Evolutionary conservation across 2,888 invertebrate species (phyloP).

Genomic region (Rhagonycha lutea): DNA sequence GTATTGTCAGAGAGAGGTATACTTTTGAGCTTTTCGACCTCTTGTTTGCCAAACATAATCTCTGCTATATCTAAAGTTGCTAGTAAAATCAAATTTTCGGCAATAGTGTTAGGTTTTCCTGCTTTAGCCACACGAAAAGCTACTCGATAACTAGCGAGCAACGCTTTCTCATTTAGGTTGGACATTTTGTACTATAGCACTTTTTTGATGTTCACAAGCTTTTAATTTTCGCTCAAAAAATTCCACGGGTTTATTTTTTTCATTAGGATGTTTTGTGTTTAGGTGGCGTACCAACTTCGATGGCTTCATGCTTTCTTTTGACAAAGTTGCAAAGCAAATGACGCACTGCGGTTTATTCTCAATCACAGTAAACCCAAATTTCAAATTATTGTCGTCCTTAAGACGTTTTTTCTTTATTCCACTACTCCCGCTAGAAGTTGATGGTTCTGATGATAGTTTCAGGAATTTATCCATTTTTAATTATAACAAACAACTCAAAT

Average conservation of each 20-base stretch:
- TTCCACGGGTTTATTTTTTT: slow-evolving; percentile 7
- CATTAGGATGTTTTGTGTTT: no score
- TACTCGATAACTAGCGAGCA: slow-evolving; percentile 35
- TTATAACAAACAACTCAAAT: no score
- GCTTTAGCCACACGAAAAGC: no score
- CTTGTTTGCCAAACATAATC: slow-evolving; percentile 23
- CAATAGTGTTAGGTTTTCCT: no score
- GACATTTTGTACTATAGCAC: slow-evolving; percentile 11
- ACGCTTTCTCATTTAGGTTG: slow-evolving; percentile 33
- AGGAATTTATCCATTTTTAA: slow-evolving; percentile 17
- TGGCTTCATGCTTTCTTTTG: slow-evolving; percentile 13
- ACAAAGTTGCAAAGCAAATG: slow-evolving; percentile 12
- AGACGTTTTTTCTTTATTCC: no score
- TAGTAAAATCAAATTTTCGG: no score
- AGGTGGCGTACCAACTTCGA: slow-evolving; percentile 8
- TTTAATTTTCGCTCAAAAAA: slow-evolving; percentile 13
- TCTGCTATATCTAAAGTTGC: no score
- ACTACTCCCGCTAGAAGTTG: background rate
- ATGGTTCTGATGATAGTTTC: slow-evolving; percentile 9
- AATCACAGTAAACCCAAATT: slow-evolving; percentile 15
- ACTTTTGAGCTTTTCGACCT: slow-evolving; percentile 39
- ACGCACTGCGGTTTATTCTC: slow-evolving; percentile 13
- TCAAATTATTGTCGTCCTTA: background rate
- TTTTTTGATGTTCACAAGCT: slow-evolving; percentile 2
- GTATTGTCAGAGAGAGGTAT: slow-evolving; percentile 45